phyloP scores from a whole-genome alignment of 2,888 invertebrate genomes.

The Merodon equestris region DNA sequence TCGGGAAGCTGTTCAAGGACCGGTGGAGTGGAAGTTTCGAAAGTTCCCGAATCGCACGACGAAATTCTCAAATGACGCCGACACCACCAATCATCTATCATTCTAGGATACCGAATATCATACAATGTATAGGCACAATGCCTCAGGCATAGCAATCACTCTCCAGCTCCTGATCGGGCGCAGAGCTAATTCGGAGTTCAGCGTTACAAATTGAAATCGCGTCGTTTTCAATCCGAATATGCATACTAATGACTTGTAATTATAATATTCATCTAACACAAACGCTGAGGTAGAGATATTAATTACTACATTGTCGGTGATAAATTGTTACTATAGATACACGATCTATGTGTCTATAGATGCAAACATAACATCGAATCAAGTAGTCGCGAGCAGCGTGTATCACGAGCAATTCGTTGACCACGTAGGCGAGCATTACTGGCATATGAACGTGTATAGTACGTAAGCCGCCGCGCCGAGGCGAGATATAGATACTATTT shows the following conservation, averaged over 20 bases:
- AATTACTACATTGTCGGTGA: conserved; percentile 48
- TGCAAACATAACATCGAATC: conserved; percentile 7
- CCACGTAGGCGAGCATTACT: conserved; percentile 58
- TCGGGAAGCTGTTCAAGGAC: no score
- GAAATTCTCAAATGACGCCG: no score
- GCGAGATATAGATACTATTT: no score
- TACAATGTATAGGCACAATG: no score
- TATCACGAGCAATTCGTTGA: neutral
- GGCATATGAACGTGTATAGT: conserved; percentile 20
- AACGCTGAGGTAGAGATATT: conserved; percentile 40
- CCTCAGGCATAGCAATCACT: neutral
- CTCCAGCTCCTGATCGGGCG: conserved; percentile 20
- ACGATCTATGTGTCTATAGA: no score
- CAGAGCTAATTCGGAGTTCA: conserved; percentile 56
- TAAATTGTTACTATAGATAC: conserved; percentile 28
- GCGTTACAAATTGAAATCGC: conserved; percentile 61
- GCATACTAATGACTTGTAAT: conserved; percentile 60
- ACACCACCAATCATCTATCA: neutral
- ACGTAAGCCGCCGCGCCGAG: no score
- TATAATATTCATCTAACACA: conserved; percentile 50
- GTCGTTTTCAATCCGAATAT: conserved; percentile 54
- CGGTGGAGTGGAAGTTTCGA: no score
- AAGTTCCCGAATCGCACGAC: no score
- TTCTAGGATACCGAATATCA: conserved; percentile 3
- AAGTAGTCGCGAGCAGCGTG: no score